These are phyloP conservation scores for Stictonetta naevosa DNA, from an alignment of 2,113 vertebrate genomes.

Conservation along the genomic window DNA sequence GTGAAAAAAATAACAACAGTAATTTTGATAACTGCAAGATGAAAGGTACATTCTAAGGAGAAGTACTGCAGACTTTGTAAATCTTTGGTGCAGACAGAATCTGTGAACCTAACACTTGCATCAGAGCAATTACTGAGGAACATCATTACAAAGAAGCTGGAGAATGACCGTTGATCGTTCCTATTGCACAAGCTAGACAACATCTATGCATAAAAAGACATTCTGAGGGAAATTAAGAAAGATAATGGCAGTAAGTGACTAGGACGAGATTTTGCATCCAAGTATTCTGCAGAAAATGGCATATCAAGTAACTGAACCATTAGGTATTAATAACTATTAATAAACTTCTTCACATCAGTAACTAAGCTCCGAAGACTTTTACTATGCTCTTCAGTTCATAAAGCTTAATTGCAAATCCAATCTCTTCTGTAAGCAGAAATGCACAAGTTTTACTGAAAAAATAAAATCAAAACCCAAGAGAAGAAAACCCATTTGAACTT, in stretches of 20 bases:
- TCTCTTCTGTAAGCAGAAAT: neutral
- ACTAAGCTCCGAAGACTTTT: slow-evolving; percentile 38
- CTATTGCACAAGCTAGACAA: neutral
- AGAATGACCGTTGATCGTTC: neutral
- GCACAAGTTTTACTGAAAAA: neutral
- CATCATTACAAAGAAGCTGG: neutral
- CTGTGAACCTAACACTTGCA: neutral
- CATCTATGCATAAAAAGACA: neutral
- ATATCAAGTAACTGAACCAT: slow-evolving; percentile 20
- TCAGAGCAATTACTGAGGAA: neutral
- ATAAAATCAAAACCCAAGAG: neutral
- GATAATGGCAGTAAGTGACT: neutral
- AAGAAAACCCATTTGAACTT: neutral
- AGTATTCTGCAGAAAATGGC: slow-evolving; percentile 2
- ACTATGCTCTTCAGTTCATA: slow-evolving; percentile 9
- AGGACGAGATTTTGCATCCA: neutral
- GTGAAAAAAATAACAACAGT: neutral
- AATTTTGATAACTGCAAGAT: neutral
- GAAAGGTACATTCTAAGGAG: neutral
- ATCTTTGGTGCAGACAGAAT: neutral
- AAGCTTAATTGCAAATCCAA: slow-evolving; percentile 3
- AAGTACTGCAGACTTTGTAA: neutral
- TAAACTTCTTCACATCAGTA: slow-evolving; percentile 52
- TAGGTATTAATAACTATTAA: neutral
- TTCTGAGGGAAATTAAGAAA: neutral